These are phyloP conservation scores for Artibeus lituratus DNA, from an alignment of 2,797 vertebrate genomes.

Conservation along the genomic window DNA sequence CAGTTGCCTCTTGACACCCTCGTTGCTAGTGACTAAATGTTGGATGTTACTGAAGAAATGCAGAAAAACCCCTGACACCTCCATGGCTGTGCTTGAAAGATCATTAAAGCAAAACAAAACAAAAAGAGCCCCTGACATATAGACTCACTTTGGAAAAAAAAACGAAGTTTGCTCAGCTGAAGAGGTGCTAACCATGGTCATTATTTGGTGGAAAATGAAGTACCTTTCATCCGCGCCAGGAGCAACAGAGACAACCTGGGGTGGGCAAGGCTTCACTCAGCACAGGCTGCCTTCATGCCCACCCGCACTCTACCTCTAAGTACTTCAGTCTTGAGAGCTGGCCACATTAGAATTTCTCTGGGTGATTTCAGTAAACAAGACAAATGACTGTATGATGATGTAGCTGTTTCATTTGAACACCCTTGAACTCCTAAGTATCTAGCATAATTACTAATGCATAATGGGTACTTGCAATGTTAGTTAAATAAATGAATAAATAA, in stretches of 20 bases:
- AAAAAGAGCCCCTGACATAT: not conserved
- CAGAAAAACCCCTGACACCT: not conserved
- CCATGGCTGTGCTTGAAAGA: not conserved
- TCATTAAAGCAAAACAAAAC: not conserved
- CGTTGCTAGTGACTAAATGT: not conserved
- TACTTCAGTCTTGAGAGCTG: not conserved
- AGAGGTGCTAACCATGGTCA: not conserved
- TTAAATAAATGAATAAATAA: slow-evolving; percentile 4
- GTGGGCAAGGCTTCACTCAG: no score
- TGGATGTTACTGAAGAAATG: not conserved
- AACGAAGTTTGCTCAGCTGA: not conserved
- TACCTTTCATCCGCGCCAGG: not conserved
- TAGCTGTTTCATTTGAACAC: slow-evolving; percentile 1
- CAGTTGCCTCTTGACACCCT: not conserved
- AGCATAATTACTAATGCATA: not conserved
- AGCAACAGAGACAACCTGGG: not conserved
- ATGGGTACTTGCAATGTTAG: not conserved
- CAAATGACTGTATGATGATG: not conserved
- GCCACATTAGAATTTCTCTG: not conserved
- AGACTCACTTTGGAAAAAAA: not conserved
- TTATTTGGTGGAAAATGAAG: not conserved
- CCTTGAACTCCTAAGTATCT: not conserved
- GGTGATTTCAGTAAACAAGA: not conserved
- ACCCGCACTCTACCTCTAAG: not conserved
- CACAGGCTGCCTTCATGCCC: not conserved